Evolutionary conservation across 2,888 invertebrate genomes (phyloP), one percentile per base, ranked within the genome.

Genomic region (Zygogramma bicolorata): DNA sequence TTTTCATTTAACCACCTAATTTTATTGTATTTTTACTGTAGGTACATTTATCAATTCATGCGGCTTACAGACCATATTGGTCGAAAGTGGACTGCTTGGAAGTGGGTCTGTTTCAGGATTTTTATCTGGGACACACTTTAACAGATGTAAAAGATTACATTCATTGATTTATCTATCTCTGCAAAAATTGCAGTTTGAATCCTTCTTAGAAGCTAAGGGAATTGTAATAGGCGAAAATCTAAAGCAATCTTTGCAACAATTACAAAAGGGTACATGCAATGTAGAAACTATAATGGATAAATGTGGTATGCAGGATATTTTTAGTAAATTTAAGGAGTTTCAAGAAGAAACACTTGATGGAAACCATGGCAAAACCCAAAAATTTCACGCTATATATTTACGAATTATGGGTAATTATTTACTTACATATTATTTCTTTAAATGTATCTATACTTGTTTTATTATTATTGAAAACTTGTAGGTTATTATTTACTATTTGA

Each of bases 381-480:
- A 73, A 38, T 75, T 65, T 74, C 68, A 75, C 61, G 34, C 61
- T 31, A 68, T 74, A 8, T 74, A 74, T 20, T 29, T 71, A 0
- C 29, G 68, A 6, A 49, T 71, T 10, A 31, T 74, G 8, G 13
- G 67, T 67, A 60, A 66, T 40, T 68, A 62, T 42, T 13, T 40
- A 6, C 25, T 22, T n/a, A n/a, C n/a, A n/a, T n/a, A n/a, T n/a
- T n/a, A n/a, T n/a, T n/a, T n/a, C n/a, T n/a, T n/a, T n/a, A n/a
- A n/a, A n/a, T n/a, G n/a, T n/a, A n/a, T n/a, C n/a, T n/a, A n/a
- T n/a, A n/a, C n/a, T n/a, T n/a, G n/a, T n/a, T n/a, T n/a, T n/a
- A n/a, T n/a, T n/a, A n/a, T n/a, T n/a, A n/a, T n/a, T n/a, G n/a
- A n/a, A 42, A 71, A 6, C 60, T 71, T 10, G 40, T 74, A 10